Conservation (phyloP, 2,113 vertebrate species). For the Cynocephalus volans region DNA sequence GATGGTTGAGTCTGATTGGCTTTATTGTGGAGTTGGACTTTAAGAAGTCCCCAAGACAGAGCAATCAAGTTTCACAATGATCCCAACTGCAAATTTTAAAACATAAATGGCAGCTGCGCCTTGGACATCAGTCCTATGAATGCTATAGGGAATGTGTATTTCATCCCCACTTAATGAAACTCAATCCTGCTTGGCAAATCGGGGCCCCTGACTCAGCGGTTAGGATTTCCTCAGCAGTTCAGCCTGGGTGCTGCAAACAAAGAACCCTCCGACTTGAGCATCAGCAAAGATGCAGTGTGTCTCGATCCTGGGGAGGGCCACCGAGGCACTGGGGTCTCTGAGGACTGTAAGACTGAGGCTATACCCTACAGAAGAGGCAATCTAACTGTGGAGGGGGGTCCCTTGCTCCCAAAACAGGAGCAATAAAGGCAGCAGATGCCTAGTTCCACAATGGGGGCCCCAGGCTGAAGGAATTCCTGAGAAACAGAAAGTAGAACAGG, state of each 20-base stretch:
- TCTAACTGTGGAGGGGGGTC: not conserved
- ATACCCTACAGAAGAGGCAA: not conserved
- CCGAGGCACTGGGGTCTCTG: not conserved
- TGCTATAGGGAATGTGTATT: slow-evolving; percentile 50
- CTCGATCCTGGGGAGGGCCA: not conserved
- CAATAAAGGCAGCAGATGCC: not conserved
- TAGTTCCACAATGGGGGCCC: fast-evolving
- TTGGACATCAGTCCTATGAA: slow-evolving; percentile 61
- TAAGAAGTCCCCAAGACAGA: slow-evolving; percentile 85
- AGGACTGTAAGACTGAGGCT: not conserved
- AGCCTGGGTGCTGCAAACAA: not conserved
- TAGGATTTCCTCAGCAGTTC: slow-evolving; percentile 61
- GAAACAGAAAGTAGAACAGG: not conserved
- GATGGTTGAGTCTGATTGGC: slow-evolving; percentile 84
- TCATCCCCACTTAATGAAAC: slow-evolving; percentile 65
- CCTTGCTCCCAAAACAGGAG: not conserved
- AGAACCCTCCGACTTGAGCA: not conserved
- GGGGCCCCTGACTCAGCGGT: slow-evolving; percentile 78
- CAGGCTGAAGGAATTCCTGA: not conserved
- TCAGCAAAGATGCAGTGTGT: not conserved
- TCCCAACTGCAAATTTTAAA: slow-evolving; percentile 79
- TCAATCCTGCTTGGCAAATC: not conserved
- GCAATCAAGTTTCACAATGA: slow-evolving; percentile 84
- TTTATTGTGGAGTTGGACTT: slow-evolving; percentile 84
- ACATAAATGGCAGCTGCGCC: slow-evolving; percentile 77